Conservation (phyloP, 2,113 vertebrate species). For the Channa argus region DNA sequence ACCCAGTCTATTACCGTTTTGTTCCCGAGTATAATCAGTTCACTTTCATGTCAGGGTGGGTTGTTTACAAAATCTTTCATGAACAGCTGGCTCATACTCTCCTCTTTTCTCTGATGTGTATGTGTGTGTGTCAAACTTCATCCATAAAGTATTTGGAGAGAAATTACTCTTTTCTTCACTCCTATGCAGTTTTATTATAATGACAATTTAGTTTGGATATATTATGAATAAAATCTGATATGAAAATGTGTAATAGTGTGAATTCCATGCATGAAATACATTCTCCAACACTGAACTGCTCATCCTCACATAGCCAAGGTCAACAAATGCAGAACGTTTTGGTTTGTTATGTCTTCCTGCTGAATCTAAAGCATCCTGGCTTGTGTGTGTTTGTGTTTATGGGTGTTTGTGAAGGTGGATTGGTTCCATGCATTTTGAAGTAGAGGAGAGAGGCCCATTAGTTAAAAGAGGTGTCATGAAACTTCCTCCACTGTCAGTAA, state of each 20-base stretch:
- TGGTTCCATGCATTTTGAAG: constrained; percentile 21
- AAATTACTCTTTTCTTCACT: background rate
- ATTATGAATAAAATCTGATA: background rate
- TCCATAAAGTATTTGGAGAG: too few relatives aligned
- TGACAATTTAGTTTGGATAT: background rate
- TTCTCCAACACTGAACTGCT: background rate
- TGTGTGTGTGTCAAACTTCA: background rate
- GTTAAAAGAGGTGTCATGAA: constrained; percentile 22
- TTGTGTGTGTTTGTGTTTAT: background rate
- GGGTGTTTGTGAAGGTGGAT: background rate
- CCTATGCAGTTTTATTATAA: background rate
- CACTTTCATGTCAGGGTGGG: constrained; percentile 49
- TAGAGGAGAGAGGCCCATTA: constrained; percentile 13
- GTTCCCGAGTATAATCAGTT: constrained; percentile 56
- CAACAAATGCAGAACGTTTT: background rate
- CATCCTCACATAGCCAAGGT: background rate
- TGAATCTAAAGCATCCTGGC: background rate
- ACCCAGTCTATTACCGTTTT: constrained; percentile 30
- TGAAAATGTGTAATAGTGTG: background rate
- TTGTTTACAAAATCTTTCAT: constrained; percentile 61
- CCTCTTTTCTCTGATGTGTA: constrained; percentile 16
- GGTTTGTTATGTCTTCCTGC: background rate
- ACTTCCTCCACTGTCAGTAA: constrained; percentile 20
- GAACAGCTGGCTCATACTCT: constrained; percentile 41
- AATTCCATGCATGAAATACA: background rate